These are phyloP conservation scores for Arctia plantaginis DNA, from an alignment of 2,888 invertebrate genomes.

Conservation along the genomic window DNA sequence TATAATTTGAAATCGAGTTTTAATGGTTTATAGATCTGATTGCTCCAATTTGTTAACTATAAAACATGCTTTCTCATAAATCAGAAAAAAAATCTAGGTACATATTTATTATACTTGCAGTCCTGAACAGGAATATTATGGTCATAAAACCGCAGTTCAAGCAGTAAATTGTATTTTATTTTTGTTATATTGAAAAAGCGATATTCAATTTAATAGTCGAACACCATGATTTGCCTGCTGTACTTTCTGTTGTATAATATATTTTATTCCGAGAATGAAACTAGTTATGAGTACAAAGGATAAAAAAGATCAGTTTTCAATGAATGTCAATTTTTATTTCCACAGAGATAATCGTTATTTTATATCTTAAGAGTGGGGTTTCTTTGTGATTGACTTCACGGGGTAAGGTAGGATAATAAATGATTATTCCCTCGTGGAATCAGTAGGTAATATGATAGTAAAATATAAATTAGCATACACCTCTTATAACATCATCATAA, in stretches of 20 bases:
- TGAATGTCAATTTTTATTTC: slow-evolving; percentile 47
- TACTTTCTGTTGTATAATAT: slow-evolving; percentile 50
- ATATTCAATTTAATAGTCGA: slow-evolving; percentile 61
- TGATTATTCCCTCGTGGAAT: not conserved
- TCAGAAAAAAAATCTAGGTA: slow-evolving; percentile 58
- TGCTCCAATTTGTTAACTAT: slow-evolving; percentile 79
- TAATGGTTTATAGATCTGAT: slow-evolving; percentile 71
- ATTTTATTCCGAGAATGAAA: slow-evolving; percentile 50
- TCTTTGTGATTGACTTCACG: slow-evolving; percentile 23
- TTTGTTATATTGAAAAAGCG: slow-evolving; percentile 55
- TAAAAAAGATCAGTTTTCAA: slow-evolving; percentile 42
- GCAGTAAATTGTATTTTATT: slow-evolving; percentile 56
- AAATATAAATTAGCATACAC: not conserved
- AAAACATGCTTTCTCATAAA: slow-evolving; percentile 70
- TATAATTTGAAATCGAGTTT: slow-evolving; percentile 61
- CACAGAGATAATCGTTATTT: slow-evolving; percentile 42
- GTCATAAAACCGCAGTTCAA: slow-evolving; percentile 63
- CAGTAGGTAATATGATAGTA: not conserved
- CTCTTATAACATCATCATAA: not conserved
- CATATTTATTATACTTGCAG: slow-evolving; percentile 60
- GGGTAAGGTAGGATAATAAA: slow-evolving; percentile 17
- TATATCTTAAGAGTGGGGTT: slow-evolving; percentile 41
- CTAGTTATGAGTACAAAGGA: slow-evolving; percentile 28
- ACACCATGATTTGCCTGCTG: slow-evolving; percentile 35
- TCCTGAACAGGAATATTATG: slow-evolving; percentile 50